phyloP scores from a whole-genome alignment of 92 coral and sea anemone genomes.

The Palythoa heliodiscus region DNA sequence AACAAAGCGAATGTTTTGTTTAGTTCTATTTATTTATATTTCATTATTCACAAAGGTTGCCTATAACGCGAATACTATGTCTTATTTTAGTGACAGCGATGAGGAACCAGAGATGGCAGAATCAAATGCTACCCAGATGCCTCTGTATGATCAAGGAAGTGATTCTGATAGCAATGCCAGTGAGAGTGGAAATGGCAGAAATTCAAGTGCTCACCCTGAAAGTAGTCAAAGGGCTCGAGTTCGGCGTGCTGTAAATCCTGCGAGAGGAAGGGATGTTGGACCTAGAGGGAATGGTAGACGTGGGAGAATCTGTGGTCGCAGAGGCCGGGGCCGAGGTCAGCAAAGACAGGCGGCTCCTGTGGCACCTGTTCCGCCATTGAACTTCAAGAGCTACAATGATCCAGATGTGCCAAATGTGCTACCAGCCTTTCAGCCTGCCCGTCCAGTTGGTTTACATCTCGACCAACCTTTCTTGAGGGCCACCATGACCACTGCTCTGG shows the following conservation, averaged over 20 bases:
- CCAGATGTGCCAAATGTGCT: constrained; percentile 53
- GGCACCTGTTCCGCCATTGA: constrained; percentile 22
- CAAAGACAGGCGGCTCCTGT: constrained; percentile 4
- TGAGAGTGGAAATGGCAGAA: constrained; percentile 34
- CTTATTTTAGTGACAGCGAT: constrained; percentile 13
- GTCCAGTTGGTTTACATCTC: constrained; percentile 62
- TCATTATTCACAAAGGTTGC: constrained; percentile 10
- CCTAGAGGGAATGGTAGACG: constrained; percentile 33
- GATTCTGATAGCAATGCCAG: constrained; percentile 30
- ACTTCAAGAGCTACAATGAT: constrained; percentile 57
- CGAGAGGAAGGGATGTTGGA: constrained; percentile 45
- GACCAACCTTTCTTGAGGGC: constrained; percentile 41
- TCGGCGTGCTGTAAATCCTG: constrained; percentile 32
- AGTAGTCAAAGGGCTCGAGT: constrained; percentile 25
- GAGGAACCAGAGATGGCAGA: constrained; percentile 9
- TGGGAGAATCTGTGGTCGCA: constrained; percentile 37
- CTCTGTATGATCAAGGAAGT: constrained; percentile 30
- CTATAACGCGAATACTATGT: constrained; percentile 11
- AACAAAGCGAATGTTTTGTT: constrained; percentile 7
- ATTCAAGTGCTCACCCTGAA: not conserved
- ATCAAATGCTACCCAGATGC: constrained; percentile 22
- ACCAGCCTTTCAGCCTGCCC: constrained; percentile 63
- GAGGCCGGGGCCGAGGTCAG: constrained; percentile 31
- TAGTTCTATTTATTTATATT: constrained; percentile 17
- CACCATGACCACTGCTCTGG: constrained; percentile 66